These are phyloP conservation scores for Meloe dianella DNA, from an alignment of 2,888 invertebrate species.

Conservation along the genomic window DNA sequence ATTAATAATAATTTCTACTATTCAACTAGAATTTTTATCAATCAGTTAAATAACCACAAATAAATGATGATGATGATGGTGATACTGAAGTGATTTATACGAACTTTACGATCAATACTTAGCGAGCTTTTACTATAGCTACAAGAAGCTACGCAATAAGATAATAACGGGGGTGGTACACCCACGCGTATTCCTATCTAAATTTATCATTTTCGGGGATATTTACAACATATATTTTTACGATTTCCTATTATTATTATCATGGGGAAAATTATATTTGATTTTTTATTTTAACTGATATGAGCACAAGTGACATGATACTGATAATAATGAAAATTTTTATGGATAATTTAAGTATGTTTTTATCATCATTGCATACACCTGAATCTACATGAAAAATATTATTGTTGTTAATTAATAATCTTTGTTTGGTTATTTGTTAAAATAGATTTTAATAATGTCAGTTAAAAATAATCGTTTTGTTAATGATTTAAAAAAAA, in stretches of 20 bases:
- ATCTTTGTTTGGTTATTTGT: no score
- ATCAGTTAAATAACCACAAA: background rate
- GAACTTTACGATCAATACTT: background rate
- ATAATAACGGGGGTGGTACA: background rate
- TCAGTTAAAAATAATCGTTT: no score
- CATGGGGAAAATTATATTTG: background rate
- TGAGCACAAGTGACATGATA: no score
- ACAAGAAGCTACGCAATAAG: conserved; percentile 1
- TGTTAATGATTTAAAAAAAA: no score
- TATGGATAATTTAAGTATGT: no score
- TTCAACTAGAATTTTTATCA: background rate
- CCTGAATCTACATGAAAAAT: no score
- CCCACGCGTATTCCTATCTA: background rate
- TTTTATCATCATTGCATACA: no score
- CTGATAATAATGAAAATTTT: no score
- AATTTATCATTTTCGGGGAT: background rate
- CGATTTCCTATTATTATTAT: background rate
- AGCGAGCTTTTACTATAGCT: background rate
- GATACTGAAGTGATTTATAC: background rate
- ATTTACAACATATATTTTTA: background rate
- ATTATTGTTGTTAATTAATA: no score
- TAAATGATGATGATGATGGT: background rate
- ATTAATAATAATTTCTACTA: no score
- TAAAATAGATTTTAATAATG: no score
- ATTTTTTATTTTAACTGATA: no score